Percentiles rank a stretch among this genome's conserved stretches.
These are phyloP conservation scores for Hydrolagus affinis DNA, from an alignment of 2,113 vertebrate genomes.

Conservation along the genomic window DNA sequence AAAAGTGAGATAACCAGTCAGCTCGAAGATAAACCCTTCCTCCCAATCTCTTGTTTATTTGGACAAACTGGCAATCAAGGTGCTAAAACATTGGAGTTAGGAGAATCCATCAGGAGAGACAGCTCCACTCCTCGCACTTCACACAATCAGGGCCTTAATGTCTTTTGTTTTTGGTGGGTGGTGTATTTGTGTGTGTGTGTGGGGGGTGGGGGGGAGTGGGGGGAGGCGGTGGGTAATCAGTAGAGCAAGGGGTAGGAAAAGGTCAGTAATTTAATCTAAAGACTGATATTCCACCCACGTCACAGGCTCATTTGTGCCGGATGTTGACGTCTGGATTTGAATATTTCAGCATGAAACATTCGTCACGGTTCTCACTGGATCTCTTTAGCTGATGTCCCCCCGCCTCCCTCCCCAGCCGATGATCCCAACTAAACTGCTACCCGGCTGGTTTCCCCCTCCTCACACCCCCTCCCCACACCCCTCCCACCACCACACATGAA, in stretches of 20 bases:
- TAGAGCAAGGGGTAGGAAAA: too few species aligned
- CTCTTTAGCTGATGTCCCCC: slow-evolving; percentile 37
- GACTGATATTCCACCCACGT: neutral
- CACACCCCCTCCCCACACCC: too few species aligned
- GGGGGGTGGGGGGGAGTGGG: too few species aligned
- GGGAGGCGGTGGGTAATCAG: too few species aligned
- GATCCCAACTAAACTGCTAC: slow-evolving; percentile 33
- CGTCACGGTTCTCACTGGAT: neutral
- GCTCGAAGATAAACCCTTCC: slow-evolving; percentile 57
- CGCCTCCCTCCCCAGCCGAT: slow-evolving; percentile 37
- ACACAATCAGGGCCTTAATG: neutral
- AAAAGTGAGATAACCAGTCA: slow-evolving; percentile 59
- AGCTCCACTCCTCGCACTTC: neutral
- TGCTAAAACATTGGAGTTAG: neutral
- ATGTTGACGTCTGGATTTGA: neutral
- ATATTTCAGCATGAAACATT: neutral
- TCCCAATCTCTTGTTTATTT: slow-evolving; percentile 59
- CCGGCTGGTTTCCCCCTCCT: too few species aligned
- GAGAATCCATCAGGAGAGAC: neutral
- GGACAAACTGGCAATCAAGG: slow-evolving; percentile 48
- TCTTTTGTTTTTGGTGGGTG: neutral
- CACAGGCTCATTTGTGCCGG: neutral
- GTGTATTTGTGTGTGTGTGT: neutral
- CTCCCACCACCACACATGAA: too few species aligned
- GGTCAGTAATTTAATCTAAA: neutral